Evolutionary conservation across 2,888 invertebrate genomes (phyloP).

Genomic region (Mimumesa dahlbomi): DNA sequence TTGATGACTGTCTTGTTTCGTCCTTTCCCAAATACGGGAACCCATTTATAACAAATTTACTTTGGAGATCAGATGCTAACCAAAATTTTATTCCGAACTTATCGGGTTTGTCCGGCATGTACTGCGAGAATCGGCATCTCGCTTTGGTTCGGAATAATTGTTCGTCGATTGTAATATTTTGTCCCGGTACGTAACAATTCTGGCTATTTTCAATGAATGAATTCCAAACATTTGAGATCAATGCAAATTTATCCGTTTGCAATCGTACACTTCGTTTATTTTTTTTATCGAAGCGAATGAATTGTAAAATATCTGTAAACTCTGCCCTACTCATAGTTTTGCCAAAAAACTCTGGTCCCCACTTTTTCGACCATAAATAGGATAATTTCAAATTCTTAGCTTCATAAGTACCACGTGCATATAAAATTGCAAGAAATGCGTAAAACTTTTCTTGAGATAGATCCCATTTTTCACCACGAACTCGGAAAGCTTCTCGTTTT

Average conservation of each 20-base stretch:
- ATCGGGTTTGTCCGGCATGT: conserved; percentile 48
- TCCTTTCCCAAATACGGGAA: conserved; percentile 63
- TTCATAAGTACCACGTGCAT: conserved; percentile 7
- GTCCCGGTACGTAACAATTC: conserved; percentile 55
- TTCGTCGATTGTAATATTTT: conserved; percentile 58
- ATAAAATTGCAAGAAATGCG: conserved; percentile 8
- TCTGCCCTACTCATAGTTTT: conserved; percentile 6
- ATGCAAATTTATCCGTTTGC: conserved; percentile 19
- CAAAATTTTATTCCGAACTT: conserved; percentile 65
- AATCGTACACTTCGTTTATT: conserved; percentile 22
- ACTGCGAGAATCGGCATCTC: conserved; percentile 67
- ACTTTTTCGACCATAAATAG: conserved; percentile 10
- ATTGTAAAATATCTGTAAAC: conserved; percentile 27
- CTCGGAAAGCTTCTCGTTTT: conserved; percentile 12
- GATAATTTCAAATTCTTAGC: background rate
- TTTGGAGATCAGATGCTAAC: conserved; percentile 60
- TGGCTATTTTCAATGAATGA: conserved; percentile 52
- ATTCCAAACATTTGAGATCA: conserved; percentile 61
- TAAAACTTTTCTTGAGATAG: background rate
- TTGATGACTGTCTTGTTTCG: conserved; percentile 44
- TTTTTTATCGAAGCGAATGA: conserved; percentile 48
- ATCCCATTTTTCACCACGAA: conserved; percentile 8
- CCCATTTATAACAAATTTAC: conserved; percentile 61
- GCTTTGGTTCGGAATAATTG: conserved; percentile 66
- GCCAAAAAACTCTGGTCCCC: conserved; percentile 3